Evolutionary conservation across 2,797 vertebrate species (phyloP), one percentile per base, ranked within the genome.

Genomic region (Ctenopoma kingsleyae): DNA sequence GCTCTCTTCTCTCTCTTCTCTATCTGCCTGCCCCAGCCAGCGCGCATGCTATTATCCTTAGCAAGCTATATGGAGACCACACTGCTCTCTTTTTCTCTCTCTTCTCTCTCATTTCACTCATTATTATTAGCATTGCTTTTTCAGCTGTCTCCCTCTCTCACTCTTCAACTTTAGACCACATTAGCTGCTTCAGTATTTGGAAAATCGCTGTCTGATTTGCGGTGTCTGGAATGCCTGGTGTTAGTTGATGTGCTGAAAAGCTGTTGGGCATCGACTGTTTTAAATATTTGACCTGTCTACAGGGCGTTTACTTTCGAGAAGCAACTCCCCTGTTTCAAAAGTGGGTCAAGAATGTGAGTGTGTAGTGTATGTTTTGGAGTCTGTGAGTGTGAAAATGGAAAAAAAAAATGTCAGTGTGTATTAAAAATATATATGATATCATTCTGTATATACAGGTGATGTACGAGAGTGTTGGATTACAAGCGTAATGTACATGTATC

Each of bases 121-220:
- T 83, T 90, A 91, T 90, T 93, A 91, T 89, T 89, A 90, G 86
- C 88, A 88, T 88, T 89, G 90, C 91, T 93, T 93, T 94, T 87
- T 89, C 91, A 94, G 92, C 93, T 92, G 93, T 83, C 57, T 70
- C 56, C 32, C 71, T 67, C 41, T 59, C 61, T 70, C 57, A 41
- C 19, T 69, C 62, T 63, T 79, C 41, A 53, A 32, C 72, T 73
- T 71, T 58, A 56, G 60, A 72, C 84, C 81, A 78, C 84, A 74
- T 83, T 84, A 87, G 85, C 80, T 85, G 79, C 75, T 71, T 75
- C 49, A 68, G 60, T 65, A 13, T 87, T 84, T 81, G 87, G 87
- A 89, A 91, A 91, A 88, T 86, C 40, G 36, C 83, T 67, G 88
- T 90, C 90, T 89, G 85, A 90, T 83, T 83, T 87, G 89, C n/a